Conservation (phyloP, 2,797 vertebrate species). For the Hippocampus kuda region DNA sequence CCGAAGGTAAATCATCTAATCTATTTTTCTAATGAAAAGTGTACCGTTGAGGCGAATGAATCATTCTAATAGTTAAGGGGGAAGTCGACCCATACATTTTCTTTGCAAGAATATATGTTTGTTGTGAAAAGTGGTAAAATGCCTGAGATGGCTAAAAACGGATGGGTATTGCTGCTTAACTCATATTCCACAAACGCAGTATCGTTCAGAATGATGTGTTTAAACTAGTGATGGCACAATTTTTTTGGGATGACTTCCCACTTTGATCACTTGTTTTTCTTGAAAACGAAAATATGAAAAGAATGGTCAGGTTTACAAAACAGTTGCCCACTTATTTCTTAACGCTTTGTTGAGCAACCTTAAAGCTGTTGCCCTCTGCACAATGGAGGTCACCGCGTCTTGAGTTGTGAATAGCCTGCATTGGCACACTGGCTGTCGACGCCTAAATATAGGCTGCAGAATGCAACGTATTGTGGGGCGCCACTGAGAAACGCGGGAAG, state of each 20-base stretch:
- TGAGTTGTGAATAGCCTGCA: constrained; percentile 30
- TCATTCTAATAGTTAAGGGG: neutral
- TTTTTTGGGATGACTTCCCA: no score
- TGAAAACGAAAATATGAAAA: constrained; percentile 1
- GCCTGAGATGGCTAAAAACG: no score
- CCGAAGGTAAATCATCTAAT: neutral
- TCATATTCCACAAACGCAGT: no score
- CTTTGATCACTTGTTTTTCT: neutral
- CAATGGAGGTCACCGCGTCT: constrained; percentile 38
- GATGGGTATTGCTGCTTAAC: no score
- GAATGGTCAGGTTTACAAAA: neutral
- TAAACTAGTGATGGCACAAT: no score
- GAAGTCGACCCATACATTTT: no score
- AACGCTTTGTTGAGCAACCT: neutral
- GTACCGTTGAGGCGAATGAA: neutral
- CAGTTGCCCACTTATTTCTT: neutral
- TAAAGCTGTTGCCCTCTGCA: neutral
- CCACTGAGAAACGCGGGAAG: constrained; percentile 52
- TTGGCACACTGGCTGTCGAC: constrained; percentile 29
- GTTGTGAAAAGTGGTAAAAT: no score
- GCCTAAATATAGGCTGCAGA: constrained; percentile 51
- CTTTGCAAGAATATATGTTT: no score
- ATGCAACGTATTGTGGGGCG: constrained; percentile 31
- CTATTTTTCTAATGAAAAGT: neutral
- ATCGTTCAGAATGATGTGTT: no score